Conservation (phyloP, 2,113 vertebrate genomes). For the Anguilla japonica region DNA sequence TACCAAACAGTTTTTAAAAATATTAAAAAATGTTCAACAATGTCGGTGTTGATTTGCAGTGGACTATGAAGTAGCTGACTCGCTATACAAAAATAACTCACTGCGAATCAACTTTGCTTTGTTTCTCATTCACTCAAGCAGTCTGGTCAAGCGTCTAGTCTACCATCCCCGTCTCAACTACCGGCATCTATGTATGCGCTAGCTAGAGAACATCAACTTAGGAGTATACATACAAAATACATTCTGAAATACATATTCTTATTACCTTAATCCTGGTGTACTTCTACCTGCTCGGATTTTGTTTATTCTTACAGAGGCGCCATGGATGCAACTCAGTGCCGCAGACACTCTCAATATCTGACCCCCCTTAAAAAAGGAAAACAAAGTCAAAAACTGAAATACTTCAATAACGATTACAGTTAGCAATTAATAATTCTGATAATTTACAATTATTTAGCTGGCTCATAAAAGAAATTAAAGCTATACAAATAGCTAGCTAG, state of each 20-base stretch:
- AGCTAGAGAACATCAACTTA: neutral
- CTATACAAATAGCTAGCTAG: neutral
- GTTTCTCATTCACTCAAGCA: slow-evolving; percentile 16
- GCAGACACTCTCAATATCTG: slow-evolving; percentile 88
- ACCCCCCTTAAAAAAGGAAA: slow-evolving; percentile 76
- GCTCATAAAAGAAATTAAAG: neutral
- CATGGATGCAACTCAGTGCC: slow-evolving; percentile 85
- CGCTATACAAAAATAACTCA: neutral
- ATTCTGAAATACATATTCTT: neutral
- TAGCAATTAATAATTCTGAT: neutral
- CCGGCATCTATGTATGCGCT: neutral
- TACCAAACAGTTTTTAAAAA: neutral
- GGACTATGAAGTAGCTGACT: neutral
- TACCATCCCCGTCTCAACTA: neutral
- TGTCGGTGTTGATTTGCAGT: neutral
- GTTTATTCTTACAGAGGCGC: slow-evolving; percentile 75
- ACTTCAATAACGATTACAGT: neutral
- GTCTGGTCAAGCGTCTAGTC: neutral
- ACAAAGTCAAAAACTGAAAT: neutral
- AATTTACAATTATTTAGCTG: neutral
- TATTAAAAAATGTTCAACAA: neutral
- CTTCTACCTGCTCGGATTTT: slow-evolving; percentile 92
- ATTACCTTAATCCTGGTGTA: slow-evolving; percentile 88
- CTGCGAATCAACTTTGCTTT: slow-evolving; percentile 26
- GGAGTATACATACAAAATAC: neutral